phyloP scores from a whole-genome alignment of 2,888 invertebrate genomes.

The Sthenelais limicola region DNA sequence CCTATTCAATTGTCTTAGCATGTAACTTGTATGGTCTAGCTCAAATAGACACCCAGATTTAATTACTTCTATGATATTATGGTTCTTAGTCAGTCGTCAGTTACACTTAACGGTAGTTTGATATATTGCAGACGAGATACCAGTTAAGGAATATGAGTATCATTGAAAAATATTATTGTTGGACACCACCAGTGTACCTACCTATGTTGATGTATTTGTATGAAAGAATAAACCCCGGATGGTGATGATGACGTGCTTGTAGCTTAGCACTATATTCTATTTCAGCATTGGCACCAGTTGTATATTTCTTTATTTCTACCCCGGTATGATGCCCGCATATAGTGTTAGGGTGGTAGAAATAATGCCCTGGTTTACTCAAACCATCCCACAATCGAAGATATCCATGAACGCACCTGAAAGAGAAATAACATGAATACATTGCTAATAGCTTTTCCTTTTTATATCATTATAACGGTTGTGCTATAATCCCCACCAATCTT shows the following conservation, averaged over 20 bases:
- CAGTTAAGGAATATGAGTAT: background rate
- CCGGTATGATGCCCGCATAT: constrained; percentile 44
- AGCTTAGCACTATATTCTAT: constrained; percentile 16
- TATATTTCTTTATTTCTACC: constrained; percentile 20
- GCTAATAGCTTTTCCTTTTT: background rate
- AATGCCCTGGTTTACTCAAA: constrained; percentile 32
- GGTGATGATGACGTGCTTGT: background rate
- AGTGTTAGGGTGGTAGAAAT: constrained; percentile 45
- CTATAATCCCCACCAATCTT: no score
- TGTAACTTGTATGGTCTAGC: no score
- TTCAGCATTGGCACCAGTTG: constrained; percentile 12
- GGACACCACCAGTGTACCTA: background rate
- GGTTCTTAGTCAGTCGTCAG: no score
- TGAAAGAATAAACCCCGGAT: constrained; percentile 20
- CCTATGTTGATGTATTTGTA: constrained; percentile 39
- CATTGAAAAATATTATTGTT: constrained; percentile 1
- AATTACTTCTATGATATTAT: no score
- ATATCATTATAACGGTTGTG: background rate
- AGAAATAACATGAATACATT: background rate
- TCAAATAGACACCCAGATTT: no score
- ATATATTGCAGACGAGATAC: background rate
- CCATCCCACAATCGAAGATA: constrained; percentile 45
- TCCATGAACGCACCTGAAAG: constrained; percentile 43
- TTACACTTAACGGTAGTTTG: no score
- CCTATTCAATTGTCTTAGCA: no score